These are phyloP conservation scores for Kryptolebias marmoratus DNA, from an alignment of 2,113 vertebrate genomes.

Conservation along the genomic window DNA sequence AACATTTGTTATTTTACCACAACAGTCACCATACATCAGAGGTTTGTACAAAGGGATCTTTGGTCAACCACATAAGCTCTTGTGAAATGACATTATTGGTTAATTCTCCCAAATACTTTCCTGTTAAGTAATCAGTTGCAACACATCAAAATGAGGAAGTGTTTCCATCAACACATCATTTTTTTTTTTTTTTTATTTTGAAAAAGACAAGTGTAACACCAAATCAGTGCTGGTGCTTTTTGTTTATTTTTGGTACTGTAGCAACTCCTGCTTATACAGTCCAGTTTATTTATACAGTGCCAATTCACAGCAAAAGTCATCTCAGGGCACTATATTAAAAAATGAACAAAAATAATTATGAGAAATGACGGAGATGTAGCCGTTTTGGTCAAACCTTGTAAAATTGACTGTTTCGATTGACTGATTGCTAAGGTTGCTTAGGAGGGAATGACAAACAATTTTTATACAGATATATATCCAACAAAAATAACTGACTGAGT, in stretches of 20 bases:
- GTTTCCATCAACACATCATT: conserved; percentile 26
- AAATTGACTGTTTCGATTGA: no score
- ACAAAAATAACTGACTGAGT: no score
- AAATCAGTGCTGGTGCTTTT: neutral
- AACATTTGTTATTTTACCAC: no score
- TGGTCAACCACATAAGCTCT: neutral
- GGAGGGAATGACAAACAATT: no score
- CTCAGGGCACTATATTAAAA: no score
- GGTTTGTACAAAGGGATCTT: neutral
- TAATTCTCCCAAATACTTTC: conserved; percentile 20
- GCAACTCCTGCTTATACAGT: neutral
- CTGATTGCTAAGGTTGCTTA: no score
- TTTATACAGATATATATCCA: no score
- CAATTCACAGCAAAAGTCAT: neutral
- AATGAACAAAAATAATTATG: no score
- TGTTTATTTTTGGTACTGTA: neutral
- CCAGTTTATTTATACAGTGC: neutral
- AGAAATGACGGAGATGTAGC: no score
- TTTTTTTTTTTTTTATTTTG: neutral
- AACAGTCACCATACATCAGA: neutral
- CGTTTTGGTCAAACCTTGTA: no score
- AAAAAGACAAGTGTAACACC: no score
- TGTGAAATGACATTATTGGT: neutral
- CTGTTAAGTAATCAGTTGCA: conserved; percentile 34
- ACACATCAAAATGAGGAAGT: conserved; percentile 42